Base-by-base conservation (phyloP, 1,140 invertebrate species). In the Plectrocnemia conspersa region DNA sequence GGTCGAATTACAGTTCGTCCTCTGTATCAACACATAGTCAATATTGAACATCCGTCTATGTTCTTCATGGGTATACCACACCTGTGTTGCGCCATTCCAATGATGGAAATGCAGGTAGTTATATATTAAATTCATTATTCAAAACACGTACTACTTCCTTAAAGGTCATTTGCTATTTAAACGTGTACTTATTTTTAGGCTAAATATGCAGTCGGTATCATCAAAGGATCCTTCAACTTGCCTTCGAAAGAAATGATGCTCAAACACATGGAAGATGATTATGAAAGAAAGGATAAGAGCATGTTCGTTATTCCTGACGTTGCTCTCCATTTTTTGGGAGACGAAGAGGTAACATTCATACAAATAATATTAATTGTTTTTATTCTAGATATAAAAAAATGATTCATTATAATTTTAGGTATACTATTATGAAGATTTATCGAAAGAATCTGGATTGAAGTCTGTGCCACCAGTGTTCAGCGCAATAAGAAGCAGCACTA, bases 1-100 rank as follows among this genome's bases (percentile, higher is more conserved):
- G 71, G 82, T 0, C 77, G 81, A 16, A 80, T 84, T 62, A 78
- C 78, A 53, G 74, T 92, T 2, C 73, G 76, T 19, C 84, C 86
- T 0, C 73, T 93, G 2, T 88, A 88, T 66, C 82, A 84, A 60
- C 85, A 91, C 56, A 66, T 89, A 1, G 77, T 91, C 4, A 84
- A 89, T 65, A 79, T 84, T 0, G 68, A 82, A 44, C 79, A 82
- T 64, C 85, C 86, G 0, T 79, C 77, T 6, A 81, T 92, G 79
- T 78, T 74, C 41, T 82, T 92, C 49, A 73, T 91, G 25, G 88
- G 88, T 11, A 69, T 91, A 11, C 78, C 81, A 0, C 69, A 68
- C 40, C 61, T 59, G 21, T 55, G 47, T 23, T 58, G 56, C 18
- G 32, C 42, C 2, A 16, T 62, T 16, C 55, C 56, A n/a, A 27